Base-by-base conservation (phyloP, 2,113 vertebrate species). In the Larimichthys polyactis region DNA sequence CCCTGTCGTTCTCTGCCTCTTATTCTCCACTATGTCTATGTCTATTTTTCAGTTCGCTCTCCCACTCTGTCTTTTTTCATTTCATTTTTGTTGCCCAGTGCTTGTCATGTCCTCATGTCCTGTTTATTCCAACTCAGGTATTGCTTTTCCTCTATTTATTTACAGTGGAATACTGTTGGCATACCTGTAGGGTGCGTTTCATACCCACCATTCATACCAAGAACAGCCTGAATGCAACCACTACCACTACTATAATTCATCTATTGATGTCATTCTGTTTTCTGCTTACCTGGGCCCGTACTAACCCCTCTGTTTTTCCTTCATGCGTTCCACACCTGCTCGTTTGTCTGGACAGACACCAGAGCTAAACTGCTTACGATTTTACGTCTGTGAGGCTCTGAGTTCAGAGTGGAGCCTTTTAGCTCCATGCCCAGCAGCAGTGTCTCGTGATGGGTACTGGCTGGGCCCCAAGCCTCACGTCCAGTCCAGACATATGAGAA, bases 401-500 rank as follows among this genome's bases (percentile, higher is more conserved):
- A 70, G 77, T 68, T 74, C 69, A 82, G 66, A 84, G 68, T 36
- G 44, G 64, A 81, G 62, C 80, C 51, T 75, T 75, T 85, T 11
- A 48, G 70, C 78, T 79, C 77, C 40, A 44, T 85, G 76, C 58
- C 82, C 84, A 76, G 85, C 75, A 76, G 78, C 80, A 88, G 84
- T 85, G 91, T 90, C 87, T 90, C 80, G 73, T 92, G 85, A 88
- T 85, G 87, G 79, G 90, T 80, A 90, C 89, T 91, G 87, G 90
- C 90, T 48, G n/a, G 19, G 73, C 75, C 90, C 88, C 93, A 94
- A 90, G 87, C 82, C 91, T 88, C 90, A 84, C 55, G 76, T 90
- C 89, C 91, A 86, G 69, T 87, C 86, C 88, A 90, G 89, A 93
- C 90, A 91, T 93, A 86, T 89, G 91, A 94, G 89, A 94, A 94